These are phyloP conservation scores for Dufourea novaeangliae DNA, from an alignment of 1,140 invertebrate genomes.

Conservation along the genomic window DNA sequence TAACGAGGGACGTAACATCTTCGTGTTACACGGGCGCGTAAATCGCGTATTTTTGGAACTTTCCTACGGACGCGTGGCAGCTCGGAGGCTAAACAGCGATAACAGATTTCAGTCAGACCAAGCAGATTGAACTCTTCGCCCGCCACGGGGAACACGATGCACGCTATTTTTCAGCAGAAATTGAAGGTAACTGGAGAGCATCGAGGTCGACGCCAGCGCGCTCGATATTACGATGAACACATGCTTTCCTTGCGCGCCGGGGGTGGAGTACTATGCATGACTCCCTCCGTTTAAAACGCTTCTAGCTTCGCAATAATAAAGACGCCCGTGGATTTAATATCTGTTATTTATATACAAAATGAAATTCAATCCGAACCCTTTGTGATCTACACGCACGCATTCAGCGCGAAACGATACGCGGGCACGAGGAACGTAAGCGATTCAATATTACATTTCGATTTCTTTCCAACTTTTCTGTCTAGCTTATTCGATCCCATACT, in stretches of 20 bases:
- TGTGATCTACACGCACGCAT: neutral
- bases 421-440: too few relatives aligned
- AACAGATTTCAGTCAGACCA: conserved; percentile 37
- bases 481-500: too few relatives aligned
- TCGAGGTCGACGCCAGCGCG: conserved; percentile 10
- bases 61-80: conserved; percentile 4
- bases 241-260: conserved; percentile 31
- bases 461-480: too few relatives aligned
- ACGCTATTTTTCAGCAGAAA: conserved; percentile 45
- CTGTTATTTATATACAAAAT: conserved; percentile 37
- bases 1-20: too few relatives aligned
- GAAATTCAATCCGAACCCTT: neutral
- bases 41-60: conserved; percentile 8
- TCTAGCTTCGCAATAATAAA: conserved; percentile 65
- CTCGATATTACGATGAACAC: conserved; percentile 63
- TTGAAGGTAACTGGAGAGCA: conserved; percentile 36
- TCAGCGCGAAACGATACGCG: neutral
- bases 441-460: too few relatives aligned
- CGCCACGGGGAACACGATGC: conserved; percentile 16
- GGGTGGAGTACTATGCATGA: neutral
- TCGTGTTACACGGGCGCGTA: neutral
- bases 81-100: conserved; percentile 29
- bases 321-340: conserved; percentile 68
- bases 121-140: conserved; percentile 33
- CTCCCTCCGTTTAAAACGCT: conserved; percentile 44